These are phyloP conservation scores for Hypolimnas misippus DNA, from an alignment of 2,888 invertebrate species.

Conservation along the genomic window DNA sequence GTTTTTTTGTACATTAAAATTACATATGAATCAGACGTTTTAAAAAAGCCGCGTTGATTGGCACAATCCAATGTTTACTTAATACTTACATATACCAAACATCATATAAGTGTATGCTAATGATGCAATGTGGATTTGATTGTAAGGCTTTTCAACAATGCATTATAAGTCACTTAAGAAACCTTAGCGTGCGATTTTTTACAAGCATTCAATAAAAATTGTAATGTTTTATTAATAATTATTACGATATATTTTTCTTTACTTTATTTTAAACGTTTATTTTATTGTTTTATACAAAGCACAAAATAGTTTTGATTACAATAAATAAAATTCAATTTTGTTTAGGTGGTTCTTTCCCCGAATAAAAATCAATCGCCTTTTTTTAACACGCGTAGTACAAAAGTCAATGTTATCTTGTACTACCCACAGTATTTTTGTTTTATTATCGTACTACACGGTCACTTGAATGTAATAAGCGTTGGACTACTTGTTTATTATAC, in stretches of 20 bases:
- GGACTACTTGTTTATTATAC: slow-evolving; percentile 26
- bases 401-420: too few species aligned
- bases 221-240: neutral
- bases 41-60: neutral
- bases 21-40: neutral
- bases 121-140: neutral
- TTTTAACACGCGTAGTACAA: too few species aligned
- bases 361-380: neutral
- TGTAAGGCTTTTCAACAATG: slow-evolving; percentile 12
- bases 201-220: neutral
- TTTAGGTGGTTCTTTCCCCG: neutral
- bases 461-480: slow-evolving; percentile 10
- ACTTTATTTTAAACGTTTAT: too few species aligned
- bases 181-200: neutral
- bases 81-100: neutral
- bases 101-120: neutral
- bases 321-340: too few species aligned
- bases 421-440: too few species aligned
- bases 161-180: slow-evolving; percentile 15
- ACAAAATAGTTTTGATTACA: too few species aligned
- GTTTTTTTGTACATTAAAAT: neutral
- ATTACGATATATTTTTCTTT: neutral
- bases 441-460: too few species aligned
- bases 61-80: neutral
- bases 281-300: too few species aligned